Conservation (phyloP, 2,113 vertebrate species). For the Xyliphius kryptos region DNA sequence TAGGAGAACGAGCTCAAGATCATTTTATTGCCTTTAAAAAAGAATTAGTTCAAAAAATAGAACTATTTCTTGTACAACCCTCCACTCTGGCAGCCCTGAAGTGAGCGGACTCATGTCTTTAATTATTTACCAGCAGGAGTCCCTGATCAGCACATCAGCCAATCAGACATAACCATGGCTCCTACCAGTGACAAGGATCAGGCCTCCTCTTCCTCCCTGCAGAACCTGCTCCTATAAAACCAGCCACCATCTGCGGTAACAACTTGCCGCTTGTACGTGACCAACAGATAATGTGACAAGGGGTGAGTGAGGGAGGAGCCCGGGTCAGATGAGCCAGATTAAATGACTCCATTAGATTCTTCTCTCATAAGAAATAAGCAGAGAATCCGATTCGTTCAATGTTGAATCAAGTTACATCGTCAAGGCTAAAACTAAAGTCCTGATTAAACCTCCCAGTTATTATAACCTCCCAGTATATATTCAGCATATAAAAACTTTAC, state of each 20-base stretch:
- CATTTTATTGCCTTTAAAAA: too few species aligned
- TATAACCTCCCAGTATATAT: too few species aligned
- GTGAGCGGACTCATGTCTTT: conserved; percentile 26
- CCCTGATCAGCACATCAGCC: conserved; percentile 26
- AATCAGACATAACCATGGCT: conserved; percentile 14
- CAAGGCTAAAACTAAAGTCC: too few species aligned
- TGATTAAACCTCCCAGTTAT: too few species aligned
- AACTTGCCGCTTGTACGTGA: neutral
- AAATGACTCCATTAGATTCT: conserved; percentile 15
- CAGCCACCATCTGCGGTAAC: conserved; percentile 6
- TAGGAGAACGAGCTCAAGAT: too few species aligned
- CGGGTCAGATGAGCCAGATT: conserved; percentile 19
- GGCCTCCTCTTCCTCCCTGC: conserved; percentile 19
- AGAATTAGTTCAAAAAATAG: too few species aligned
- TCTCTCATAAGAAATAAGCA: conserved; percentile 3
- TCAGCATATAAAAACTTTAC: too few species aligned
- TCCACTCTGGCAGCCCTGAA: neutral
- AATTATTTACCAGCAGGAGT: conserved; percentile 44
- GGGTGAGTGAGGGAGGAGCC: neutral
- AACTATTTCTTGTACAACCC: too few species aligned
- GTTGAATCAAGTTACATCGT: neutral
- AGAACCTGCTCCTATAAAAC: conserved; percentile 26
- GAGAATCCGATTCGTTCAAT: neutral
- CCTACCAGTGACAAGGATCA: conserved; percentile 4
- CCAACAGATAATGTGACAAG: conserved; percentile 17